Conservation (phyloP, 2,113 vertebrate species). For the Vulpes ferrilata region DNA sequence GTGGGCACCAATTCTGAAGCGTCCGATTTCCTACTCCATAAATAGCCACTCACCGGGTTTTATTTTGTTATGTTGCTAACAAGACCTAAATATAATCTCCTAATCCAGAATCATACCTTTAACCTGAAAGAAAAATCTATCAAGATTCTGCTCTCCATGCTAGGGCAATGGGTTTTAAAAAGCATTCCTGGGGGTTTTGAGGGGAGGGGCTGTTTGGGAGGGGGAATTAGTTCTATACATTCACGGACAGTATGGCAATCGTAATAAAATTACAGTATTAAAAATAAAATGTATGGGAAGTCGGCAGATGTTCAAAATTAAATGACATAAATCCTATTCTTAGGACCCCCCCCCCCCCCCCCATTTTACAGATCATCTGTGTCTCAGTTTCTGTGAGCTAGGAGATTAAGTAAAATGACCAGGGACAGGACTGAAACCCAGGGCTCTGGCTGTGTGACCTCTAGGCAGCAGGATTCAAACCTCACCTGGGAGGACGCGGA, state of each 20-base stretch:
- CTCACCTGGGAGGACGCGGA: rapidly evolving
- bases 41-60: neutral
- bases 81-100: slow-evolving; percentile 29
- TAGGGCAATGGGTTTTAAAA: neutral
- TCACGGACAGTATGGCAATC: neutral
- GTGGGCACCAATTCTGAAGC: neutral
- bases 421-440: neutral
- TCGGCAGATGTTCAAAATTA: neutral
- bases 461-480: neutral
- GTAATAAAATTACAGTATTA: neutral
- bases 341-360: neutral
- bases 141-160: neutral
- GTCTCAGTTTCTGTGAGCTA: neutral
- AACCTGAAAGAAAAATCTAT: neutral
- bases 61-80: neutral
- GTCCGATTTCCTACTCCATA: neutral
- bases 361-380: neutral
- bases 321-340: neutral
- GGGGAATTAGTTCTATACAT: neutral
- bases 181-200: neutral
- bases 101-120: neutral
- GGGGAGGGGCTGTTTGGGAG: rapidly evolving
- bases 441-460: neutral
- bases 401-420: neutral
- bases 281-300: slow-evolving; percentile 11